Evolutionary conservation across 2,888 invertebrate genomes (phyloP).

Genomic region (Euproctis similis): DNA sequence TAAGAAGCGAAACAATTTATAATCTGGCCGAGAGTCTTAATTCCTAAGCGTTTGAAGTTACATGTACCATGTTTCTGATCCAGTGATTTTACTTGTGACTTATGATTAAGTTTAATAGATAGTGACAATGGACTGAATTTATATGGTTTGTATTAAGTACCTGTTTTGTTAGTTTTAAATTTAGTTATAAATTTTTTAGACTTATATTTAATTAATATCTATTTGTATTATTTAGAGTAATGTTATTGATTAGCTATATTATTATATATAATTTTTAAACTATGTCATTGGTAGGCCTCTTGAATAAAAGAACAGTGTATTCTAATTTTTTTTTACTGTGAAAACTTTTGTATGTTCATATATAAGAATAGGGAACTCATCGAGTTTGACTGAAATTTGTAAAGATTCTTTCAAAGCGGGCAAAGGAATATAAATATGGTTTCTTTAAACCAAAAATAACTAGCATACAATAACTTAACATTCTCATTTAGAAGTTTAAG

Average conservation of each 20-base stretch:
- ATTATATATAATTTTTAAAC: not conserved
- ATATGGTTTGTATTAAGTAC: conserved; percentile 48
- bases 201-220: conserved; percentile 30
- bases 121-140: conserved; percentile 37
- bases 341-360: no score
- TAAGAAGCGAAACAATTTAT: conserved; percentile 62
- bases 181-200: conserved; percentile 45
- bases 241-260: not conserved
- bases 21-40: conserved; percentile 36
- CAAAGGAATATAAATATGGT: no score
- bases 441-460: no score
- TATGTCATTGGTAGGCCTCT: no score
- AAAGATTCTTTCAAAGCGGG: no score
- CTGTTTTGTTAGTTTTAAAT: conserved; percentile 43
- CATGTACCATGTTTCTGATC: not conserved
- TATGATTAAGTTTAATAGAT: conserved; percentile 1
- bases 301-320: no score
- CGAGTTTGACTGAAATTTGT: no score
- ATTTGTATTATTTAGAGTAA: not conserved
- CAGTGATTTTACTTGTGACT: conserved; percentile 12
- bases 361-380: no score
- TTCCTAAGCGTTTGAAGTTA: conserved; percentile 8
- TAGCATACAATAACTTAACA: no score
- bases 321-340: no score
- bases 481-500: no score